These are phyloP conservation scores for Scrobipalpa atriplicella DNA, from an alignment of 2,888 invertebrate species.

Conservation along the genomic window DNA sequence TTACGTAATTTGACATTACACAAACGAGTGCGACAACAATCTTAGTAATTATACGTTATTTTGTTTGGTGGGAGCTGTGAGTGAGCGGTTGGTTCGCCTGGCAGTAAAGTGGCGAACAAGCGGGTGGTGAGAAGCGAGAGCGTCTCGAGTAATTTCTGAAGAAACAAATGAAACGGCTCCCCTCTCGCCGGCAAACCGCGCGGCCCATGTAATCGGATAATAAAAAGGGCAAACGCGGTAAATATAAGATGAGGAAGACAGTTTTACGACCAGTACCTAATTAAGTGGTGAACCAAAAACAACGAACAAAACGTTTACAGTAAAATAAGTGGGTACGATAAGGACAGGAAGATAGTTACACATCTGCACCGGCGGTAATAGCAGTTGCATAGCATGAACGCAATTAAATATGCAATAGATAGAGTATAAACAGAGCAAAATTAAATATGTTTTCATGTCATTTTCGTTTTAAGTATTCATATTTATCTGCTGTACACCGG, in stretches of 20 bases:
- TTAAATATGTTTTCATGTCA: neutral
- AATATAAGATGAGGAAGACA: conserved; percentile 84
- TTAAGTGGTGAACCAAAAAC: conserved; percentile 81
- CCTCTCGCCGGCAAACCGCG: conserved; percentile 76
- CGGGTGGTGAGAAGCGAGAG: conserved; percentile 48
- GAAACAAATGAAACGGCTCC: conserved; percentile 82
- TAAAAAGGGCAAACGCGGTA: conserved; percentile 83
- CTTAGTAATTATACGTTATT: conserved; percentile 69
- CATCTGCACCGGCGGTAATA: neutral
- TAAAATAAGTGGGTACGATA: conserved; percentile 51
- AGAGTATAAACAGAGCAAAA: neutral
- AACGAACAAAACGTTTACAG: conserved; percentile 74
- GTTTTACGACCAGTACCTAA: conserved; percentile 82
- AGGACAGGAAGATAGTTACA: conserved; percentile 17
- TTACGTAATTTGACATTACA: conserved; percentile 64
- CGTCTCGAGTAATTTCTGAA: conserved; percentile 78
- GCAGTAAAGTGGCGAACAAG: conserved; percentile 45
- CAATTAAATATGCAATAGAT: neutral
- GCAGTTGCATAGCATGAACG: no score
- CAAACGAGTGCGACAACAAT: conserved; percentile 63
- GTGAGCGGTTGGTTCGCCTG: conserved; percentile 50
- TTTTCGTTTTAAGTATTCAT: conserved; percentile 15
- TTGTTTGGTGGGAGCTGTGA: conserved; percentile 49
- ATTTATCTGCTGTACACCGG: neutral
- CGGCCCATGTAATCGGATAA: conserved; percentile 82